Percentiles rank a stretch among this genome's conserved stretches.
Evolutionary conservation across 2,797 vertebrate species (phyloP).

Genomic region (Trichosurus vulpecula): DNA sequence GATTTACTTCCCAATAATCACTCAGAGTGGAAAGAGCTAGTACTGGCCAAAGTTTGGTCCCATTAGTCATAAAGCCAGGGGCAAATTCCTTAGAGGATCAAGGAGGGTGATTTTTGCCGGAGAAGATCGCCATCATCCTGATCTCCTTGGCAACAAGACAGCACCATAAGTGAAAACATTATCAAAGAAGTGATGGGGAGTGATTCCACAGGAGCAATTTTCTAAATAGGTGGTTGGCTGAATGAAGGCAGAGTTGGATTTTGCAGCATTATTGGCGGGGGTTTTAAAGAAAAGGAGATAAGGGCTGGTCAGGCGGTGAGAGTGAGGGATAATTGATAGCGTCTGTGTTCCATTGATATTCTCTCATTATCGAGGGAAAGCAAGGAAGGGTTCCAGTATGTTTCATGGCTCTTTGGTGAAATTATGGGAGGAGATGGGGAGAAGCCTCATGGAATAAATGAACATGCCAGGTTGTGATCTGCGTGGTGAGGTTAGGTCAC

Average conservation of each 20-base stretch:
- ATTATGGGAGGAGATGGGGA: not conserved
- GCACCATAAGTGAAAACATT: not conserved
- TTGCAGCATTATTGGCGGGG: not conserved
- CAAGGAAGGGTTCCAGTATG: not conserved
- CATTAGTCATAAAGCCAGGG: not conserved
- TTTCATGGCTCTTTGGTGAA: not conserved
- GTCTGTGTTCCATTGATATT: not conserved
- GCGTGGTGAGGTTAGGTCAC: not conserved
- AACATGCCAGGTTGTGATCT: not conserved
- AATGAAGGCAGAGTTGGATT: not conserved
- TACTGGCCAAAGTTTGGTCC: not conserved
- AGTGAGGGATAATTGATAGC: not conserved
- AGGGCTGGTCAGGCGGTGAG: not conserved
- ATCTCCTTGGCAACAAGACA: not conserved
- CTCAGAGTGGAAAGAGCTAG: not conserved
- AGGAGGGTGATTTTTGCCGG: not conserved
- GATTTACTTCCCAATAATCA: not conserved
- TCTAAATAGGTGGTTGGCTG: not conserved
- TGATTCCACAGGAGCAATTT: not conserved
- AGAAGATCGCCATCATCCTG: not conserved
- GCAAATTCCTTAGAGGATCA: not conserved
- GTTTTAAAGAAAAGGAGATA: not conserved
- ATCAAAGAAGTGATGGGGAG: not conserved
- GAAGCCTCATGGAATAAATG: not conserved
- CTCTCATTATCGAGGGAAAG: not conserved